phyloP scores from a whole-genome alignment of 2,797 vertebrate genomes.

The Poecilia wingei region DNA sequence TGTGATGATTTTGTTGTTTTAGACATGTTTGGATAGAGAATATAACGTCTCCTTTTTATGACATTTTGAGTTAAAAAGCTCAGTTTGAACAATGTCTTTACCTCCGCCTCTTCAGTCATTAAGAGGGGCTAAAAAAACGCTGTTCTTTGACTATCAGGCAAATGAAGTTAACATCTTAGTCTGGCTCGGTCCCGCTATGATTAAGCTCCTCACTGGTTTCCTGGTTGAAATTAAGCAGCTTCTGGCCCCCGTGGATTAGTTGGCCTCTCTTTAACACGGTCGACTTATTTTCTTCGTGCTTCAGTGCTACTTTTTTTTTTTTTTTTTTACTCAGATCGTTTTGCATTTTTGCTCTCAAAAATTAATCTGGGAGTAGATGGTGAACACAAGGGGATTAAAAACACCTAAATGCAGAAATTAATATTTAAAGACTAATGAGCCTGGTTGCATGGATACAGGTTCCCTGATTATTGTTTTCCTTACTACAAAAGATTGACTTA shows the following conservation, averaged over 20 bases:
- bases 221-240: slow-evolving; percentile 45
- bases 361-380: slow-evolving; percentile 15
- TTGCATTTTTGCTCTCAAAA: slow-evolving; percentile 17
- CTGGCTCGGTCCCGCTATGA: slow-evolving; percentile 18
- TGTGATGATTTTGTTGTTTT: not conserved
- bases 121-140: slow-evolving; percentile 27
- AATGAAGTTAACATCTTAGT: slow-evolving; percentile 41
- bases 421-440: slow-evolving; percentile 31
- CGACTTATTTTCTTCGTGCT: slow-evolving; percentile 13
- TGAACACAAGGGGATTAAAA: slow-evolving; percentile 27
- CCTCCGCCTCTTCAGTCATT: not conserved
- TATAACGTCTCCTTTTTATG: not conserved
- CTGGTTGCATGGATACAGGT: not conserved
- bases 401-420: slow-evolving; percentile 39
- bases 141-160: slow-evolving; percentile 8
- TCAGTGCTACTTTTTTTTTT: not conserved
- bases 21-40: not conserved
- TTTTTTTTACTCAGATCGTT: slow-evolving; percentile 20
- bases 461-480: not conserved
- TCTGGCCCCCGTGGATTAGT: slow-evolving; percentile 29
- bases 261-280: not conserved
- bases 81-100: not conserved
- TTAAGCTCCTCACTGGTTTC: slow-evolving; percentile 25
- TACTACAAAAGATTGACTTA: not conserved
- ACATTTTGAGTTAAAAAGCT: not conserved